Percentiles rank a stretch among this genome's conserved stretches.
These are phyloP conservation scores for Meloidogyne hapla DNA, from an alignment of 1,140 invertebrate genomes.

Conservation along the genomic window DNA sequence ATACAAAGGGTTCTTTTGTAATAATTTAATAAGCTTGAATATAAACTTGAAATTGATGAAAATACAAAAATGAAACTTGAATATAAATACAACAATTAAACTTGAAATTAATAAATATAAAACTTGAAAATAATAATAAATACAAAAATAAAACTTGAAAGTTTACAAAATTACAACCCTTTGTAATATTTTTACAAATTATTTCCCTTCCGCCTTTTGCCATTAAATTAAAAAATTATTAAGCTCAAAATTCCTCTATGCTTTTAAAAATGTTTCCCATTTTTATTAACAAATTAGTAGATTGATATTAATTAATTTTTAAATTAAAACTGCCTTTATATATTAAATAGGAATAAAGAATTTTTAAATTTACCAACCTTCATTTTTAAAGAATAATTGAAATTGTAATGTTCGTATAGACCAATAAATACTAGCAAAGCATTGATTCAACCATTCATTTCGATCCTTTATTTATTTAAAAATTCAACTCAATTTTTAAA, in stretches of 20 bases:
- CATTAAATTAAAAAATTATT: not conserved
- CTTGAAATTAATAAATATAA: not conserved
- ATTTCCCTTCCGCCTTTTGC: not conserved
- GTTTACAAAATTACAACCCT: not conserved
- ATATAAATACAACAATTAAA: not conserved
- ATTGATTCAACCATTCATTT: conserved; percentile 15
- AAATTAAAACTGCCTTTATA: not conserved
- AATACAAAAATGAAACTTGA: not conserved
- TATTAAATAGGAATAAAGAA: not conserved
- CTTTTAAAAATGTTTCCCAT: conserved; percentile 1
- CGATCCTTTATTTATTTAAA: not conserved
- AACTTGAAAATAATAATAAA: no score
- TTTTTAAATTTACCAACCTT: conserved; percentile 13
- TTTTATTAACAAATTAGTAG: not conserved
- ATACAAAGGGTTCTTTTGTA: no score
- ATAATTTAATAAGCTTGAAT: no score
- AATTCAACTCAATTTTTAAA: not conserved
- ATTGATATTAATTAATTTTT: not conserved
- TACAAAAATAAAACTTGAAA: no score
- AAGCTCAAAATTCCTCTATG: conserved; percentile 9
- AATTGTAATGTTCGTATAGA: conserved; percentile 20
- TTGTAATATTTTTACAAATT: not conserved
- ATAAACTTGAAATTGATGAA: not conserved
- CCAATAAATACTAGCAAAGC: conserved; percentile 22
- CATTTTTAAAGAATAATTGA: conserved; percentile 20